Conservation (phyloP, 1,140 invertebrate genomes). For the Sitobion miscanthi region DNA sequence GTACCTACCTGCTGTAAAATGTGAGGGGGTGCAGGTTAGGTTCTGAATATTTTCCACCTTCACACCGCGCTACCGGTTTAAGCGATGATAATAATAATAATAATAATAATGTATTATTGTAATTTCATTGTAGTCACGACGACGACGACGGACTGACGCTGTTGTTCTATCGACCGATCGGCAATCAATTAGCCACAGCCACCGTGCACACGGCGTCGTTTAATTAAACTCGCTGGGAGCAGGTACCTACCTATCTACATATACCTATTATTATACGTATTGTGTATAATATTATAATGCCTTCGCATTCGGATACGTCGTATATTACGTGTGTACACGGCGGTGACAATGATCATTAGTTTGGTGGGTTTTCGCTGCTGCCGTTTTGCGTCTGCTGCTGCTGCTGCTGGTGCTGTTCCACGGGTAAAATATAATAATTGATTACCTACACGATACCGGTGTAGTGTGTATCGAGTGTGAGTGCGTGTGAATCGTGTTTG, state of each 20-base stretch:
- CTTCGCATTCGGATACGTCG: background rate
- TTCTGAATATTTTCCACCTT: background rate
- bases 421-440: conserved; percentile 23
- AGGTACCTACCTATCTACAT: background rate
- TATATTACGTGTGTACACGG: background rate
- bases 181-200: conserved; percentile 38
- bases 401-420: background rate
- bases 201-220: conserved; percentile 30
- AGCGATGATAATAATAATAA: background rate
- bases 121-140: conserved; percentile 22
- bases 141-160: background rate
- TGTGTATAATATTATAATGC: background rate
- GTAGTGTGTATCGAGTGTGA: background rate
- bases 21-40: background rate
- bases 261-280: background rate
- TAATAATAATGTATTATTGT: background rate
- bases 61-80: background rate
- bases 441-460: conserved; percentile 22
- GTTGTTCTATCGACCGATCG: background rate
- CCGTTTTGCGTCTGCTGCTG: conserved; percentile 5
- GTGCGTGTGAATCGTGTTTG: background rate
- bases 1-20: background rate
- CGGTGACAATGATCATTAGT: conserved; percentile 35
- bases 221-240: conserved; percentile 9
- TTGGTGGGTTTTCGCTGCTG: conserved; percentile 39